phyloP scores from a whole-genome alignment of 2,113 vertebrate genomes.

The Phalacrocorax pelagicus region DNA sequence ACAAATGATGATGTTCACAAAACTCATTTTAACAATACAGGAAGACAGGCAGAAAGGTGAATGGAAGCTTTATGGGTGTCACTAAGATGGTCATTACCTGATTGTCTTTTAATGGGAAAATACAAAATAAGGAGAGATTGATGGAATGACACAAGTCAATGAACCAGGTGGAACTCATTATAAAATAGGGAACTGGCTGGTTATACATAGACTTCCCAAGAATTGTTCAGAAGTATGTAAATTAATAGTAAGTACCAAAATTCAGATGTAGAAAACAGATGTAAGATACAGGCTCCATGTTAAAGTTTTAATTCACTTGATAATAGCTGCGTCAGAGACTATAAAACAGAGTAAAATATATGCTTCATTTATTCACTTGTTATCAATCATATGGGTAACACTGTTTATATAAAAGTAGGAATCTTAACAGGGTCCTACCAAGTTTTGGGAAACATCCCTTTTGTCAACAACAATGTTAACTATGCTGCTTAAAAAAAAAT shows the following conservation, averaged over 20 bases:
- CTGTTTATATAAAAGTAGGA: neutral
- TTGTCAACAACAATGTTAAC: neutral
- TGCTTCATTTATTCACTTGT: constrained; percentile 30
- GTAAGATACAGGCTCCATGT: neutral
- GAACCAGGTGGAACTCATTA: neutral
- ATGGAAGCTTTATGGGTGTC: neutral
- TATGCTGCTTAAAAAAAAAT: neutral
- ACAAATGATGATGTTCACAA: neutral
- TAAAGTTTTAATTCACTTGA: neutral
- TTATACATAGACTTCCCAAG: neutral
- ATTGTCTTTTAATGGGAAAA: neutral
- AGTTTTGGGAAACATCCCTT: neutral
- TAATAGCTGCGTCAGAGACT: constrained; percentile 29
- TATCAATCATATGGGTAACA: constrained; percentile 21
- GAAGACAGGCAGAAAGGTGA: constrained; percentile 1
- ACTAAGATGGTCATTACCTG: neutral
- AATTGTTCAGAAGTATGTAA: neutral
- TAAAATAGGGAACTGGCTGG: neutral
- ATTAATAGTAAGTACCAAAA: neutral
- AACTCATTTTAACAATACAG: neutral
- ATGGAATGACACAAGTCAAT: neutral
- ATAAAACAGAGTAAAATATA: neutral
- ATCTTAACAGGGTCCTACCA: neutral
- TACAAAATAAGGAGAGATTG: neutral
- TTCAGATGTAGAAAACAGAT: neutral